These are phyloP conservation scores for Alauda arvensis DNA, from an alignment of 2,797 vertebrate species.

Conservation along the genomic window DNA sequence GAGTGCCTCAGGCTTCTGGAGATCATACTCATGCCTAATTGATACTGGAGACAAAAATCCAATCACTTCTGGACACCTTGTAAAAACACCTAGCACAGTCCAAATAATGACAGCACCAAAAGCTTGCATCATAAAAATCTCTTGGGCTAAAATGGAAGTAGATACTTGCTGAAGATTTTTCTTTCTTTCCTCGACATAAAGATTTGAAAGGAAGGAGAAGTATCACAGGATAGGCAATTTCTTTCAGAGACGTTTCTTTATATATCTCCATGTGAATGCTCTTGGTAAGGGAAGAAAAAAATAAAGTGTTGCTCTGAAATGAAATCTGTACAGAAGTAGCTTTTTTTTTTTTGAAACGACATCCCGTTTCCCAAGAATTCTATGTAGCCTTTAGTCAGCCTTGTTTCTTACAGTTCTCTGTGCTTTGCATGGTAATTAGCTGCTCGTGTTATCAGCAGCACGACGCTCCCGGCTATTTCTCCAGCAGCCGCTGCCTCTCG, in stretches of 20 bases:
- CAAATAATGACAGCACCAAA: not conserved
- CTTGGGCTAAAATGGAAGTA: not conserved
- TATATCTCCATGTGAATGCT: not conserved
- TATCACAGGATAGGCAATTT: not conserved
- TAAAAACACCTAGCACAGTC: not conserved
- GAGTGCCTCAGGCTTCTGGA: not conserved
- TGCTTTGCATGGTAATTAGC: constrained; percentile 71
- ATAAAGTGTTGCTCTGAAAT: constrained; percentile 29
- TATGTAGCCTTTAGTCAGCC: constrained; percentile 43
- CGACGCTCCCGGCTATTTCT: constrained; percentile 58
- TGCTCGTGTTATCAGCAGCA: constrained; percentile 19
- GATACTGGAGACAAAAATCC: not conserved
- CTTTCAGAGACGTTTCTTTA: constrained; percentile 14
- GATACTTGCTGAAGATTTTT: not conserved
- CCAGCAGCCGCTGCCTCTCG: constrained; percentile 15
- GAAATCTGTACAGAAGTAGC: constrained; percentile 22
- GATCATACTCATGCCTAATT: not conserved
- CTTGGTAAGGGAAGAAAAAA: constrained; percentile 41
- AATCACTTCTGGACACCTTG: not conserved
- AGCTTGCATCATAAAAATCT: not conserved
- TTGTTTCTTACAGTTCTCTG: constrained; percentile 45
- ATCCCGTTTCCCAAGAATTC: constrained; percentile 50
- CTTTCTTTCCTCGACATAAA: not conserved
- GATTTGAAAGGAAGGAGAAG: not conserved
- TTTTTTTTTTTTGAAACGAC: constrained; percentile 12